These are phyloP conservation scores for Oryzias curvinotus DNA, from an alignment of 2,113 vertebrate genomes.

Conservation along the genomic window DNA sequence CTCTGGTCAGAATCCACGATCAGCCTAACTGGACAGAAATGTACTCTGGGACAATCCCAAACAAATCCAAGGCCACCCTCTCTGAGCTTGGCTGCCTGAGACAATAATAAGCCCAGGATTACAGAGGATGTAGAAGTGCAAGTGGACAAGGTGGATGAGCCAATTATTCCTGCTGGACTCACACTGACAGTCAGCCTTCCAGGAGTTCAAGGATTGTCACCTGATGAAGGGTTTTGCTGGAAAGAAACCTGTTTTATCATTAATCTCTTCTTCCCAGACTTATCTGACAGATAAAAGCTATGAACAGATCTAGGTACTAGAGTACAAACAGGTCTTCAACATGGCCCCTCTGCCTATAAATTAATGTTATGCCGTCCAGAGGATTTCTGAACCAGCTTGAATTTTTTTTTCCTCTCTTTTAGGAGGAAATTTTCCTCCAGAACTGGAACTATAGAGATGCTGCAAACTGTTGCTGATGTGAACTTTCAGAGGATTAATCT, in stretches of 20 bases:
- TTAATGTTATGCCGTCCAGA: not conserved
- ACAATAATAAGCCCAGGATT: slow-evolving; percentile 62
- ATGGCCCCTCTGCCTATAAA: too few species aligned
- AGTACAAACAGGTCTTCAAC: not conserved
- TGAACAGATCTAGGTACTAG: not conserved
- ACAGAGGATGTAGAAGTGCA: slow-evolving; percentile 47
- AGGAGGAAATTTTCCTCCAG: slow-evolving; percentile 19
- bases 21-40: slow-evolving; percentile 48
- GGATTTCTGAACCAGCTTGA: not conserved
- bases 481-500: slow-evolving; percentile 46
- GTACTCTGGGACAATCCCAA: slow-evolving; percentile 34
- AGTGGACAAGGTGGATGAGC: slow-evolving; percentile 54
- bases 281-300: not conserved
- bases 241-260: slow-evolving; percentile 1
- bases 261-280: not conserved
- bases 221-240: slow-evolving; percentile 10
- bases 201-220: slow-evolving; percentile 34
- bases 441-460: not conserved
- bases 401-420: slow-evolving; percentile 17
- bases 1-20: slow-evolving; percentile 12
- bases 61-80: slow-evolving; percentile 57
- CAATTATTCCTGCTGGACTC: slow-evolving; percentile 58
- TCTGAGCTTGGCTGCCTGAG: slow-evolving; percentile 34
- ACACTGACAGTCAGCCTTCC: slow-evolving; percentile 31
- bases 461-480: slow-evolving; percentile 24